Evolutionary conservation across 1,140 invertebrate genomes (phyloP).

Genomic region (Drosophila cardini): DNA sequence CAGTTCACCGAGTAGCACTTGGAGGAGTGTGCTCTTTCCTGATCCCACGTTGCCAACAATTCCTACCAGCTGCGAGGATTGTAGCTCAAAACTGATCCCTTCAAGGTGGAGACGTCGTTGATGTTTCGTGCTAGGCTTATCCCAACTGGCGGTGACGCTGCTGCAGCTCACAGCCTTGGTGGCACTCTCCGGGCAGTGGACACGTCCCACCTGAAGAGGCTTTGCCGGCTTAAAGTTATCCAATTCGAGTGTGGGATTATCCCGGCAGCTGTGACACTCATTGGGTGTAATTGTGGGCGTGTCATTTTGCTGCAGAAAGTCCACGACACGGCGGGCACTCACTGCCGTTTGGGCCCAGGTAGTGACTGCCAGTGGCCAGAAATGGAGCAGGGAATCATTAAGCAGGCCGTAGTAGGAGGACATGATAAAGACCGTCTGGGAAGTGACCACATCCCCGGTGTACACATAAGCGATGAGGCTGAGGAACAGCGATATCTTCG

Average conservation of each 20-base stretch:
- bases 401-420: conserved; percentile 86
- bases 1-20: conserved; percentile 90
- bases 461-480: conserved; percentile 87
- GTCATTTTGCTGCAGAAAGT: conserved; percentile 85
- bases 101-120: conserved; percentile 84
- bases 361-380: conserved; percentile 89
- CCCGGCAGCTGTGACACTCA: conserved; percentile 20
- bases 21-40: conserved; percentile 90
- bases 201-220: conserved; percentile 29
- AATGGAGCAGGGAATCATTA: conserved; percentile 87
- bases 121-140: conserved; percentile 49
- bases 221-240: conserved; percentile 12
- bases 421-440: conserved; percentile 86
- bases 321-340: conserved; percentile 89
- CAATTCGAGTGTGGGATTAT: conserved; percentile 53
- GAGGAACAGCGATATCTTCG: conserved; percentile 88
- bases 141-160: conserved; percentile 84
- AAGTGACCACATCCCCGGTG: conserved; percentile 86
- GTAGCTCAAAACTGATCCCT: conserved; percentile 84
- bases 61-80: conserved; percentile 86
- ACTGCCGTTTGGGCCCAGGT: conserved; percentile 87
- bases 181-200: conserved; percentile 75
- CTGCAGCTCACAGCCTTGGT: conserved; percentile 60
- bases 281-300: conserved; percentile 29
- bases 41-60: conserved; percentile 91